phyloP scores from a whole-genome alignment of 2,888 invertebrate genomes.

The Calameuta pallipes region DNA sequence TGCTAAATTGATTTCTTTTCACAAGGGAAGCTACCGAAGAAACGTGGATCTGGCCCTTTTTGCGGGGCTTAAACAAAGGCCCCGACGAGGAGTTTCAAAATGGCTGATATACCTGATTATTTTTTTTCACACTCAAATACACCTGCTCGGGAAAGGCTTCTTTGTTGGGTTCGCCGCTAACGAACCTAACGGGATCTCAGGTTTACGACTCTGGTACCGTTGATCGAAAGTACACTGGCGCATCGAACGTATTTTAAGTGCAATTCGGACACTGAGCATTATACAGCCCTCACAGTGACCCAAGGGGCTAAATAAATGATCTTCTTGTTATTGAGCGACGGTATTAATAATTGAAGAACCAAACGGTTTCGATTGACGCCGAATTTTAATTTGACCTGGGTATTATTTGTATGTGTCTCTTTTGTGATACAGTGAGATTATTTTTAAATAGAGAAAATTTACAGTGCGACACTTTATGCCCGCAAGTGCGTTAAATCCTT shows the following conservation, averaged over 20 bases:
- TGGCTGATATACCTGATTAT: not conserved
- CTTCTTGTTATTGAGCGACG: not conserved
- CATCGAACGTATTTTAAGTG: not conserved
- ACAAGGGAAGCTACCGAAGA: not conserved
- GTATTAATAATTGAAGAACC: not conserved
- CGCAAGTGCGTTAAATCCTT: not conserved
- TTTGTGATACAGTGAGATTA: not conserved
- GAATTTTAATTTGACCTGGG: not conserved
- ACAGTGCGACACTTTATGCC: not conserved
- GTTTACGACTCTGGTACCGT: constrained; percentile 2
- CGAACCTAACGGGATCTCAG: constrained; percentile 5
- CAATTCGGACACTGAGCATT: not conserved
- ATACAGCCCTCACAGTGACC: not conserved
- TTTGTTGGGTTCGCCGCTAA: not conserved
- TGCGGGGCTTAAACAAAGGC: not conserved
- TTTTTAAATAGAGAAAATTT: not conserved
- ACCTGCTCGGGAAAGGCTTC: not conserved
- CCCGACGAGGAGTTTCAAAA: not conserved
- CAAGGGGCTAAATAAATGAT: not conserved
- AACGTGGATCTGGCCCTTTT: not conserved
- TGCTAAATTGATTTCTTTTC: not conserved
- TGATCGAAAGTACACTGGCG: not conserved
- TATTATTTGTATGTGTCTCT: not conserved
- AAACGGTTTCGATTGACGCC: not conserved
- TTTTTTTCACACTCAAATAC: not conserved